Evolutionary conservation across 2,113 vertebrate species (phyloP).

Genomic region (Odocoileus virginianus): DNA sequence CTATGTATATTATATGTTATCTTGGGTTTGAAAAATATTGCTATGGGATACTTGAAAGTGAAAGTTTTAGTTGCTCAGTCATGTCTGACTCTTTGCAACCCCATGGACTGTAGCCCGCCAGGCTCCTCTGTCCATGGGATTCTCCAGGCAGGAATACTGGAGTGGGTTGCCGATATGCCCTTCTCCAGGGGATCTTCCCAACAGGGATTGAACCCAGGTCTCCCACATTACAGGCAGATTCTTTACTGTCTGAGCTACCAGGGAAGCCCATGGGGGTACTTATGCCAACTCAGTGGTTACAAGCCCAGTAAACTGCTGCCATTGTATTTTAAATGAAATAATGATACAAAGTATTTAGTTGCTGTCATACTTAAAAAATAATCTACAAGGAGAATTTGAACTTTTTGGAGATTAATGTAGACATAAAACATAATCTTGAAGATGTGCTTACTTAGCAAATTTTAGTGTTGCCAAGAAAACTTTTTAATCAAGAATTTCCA

Average conservation of each 20-base stretch:
- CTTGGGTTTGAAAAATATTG: background rate
- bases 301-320: background rate
- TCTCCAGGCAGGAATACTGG: background rate
- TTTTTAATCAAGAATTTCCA: slow-evolving; percentile 11
- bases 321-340: background rate
- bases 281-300: background rate
- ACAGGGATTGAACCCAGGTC: background rate
- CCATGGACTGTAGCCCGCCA: background rate
- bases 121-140: background rate
- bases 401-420: background rate
- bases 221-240: background rate
- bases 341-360: background rate
- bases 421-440: background rate
- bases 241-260: background rate
- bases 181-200: background rate
- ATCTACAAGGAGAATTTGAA: background rate
- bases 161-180: background rate
- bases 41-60: background rate
- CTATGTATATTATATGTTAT: background rate
- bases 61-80: background rate
- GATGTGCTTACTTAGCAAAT: background rate
- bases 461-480: background rate
- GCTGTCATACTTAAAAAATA: background rate
- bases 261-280: background rate
- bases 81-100: background rate